A percentile compares a stretch with the other conserved stretches of the same genome.
These are phyloP conservation scores for Linepithema humile DNA, from an alignment of 1,140 invertebrate species.

Conservation along the genomic window DNA sequence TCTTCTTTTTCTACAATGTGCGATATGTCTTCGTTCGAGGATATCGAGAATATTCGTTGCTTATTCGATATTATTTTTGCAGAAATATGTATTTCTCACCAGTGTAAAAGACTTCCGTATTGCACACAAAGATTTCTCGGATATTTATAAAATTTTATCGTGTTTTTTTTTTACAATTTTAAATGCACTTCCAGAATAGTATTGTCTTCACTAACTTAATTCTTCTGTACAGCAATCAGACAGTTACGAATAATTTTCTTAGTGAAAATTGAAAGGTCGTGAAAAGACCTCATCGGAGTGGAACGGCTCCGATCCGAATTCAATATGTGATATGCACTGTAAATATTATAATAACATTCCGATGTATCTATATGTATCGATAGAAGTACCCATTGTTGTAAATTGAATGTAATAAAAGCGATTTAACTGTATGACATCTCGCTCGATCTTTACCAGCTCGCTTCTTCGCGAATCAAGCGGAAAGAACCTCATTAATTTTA, in stretches of 20 bases:
- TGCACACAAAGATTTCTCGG: neutral
- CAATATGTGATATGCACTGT: conserved; percentile 73
- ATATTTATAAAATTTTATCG: neutral
- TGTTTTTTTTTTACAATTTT: neutral
- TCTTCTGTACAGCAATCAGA: neutral
- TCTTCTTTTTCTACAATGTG: neutral
- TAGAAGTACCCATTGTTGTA: conserved; percentile 72
- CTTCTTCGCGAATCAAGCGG: neutral
- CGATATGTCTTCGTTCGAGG: neutral
- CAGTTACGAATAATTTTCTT: neutral
- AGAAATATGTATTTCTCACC: neutral
- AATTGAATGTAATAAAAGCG: conserved; percentile 73
- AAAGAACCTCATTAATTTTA: neutral
- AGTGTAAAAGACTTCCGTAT: neutral
- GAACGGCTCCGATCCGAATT: conserved; percentile 57
- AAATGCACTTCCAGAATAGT: neutral
- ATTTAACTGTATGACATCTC: conserved; percentile 32
- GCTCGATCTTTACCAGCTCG: neutral
- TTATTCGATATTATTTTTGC: neutral
- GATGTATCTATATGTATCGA: conserved; percentile 74
- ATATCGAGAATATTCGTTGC: neutral
- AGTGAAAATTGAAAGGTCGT: conserved; percentile 39
- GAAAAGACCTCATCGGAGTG: neutral
- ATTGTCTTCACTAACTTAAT: neutral
- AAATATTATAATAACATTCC: conserved; percentile 71